Evolutionary conservation across 2,888 invertebrate species (phyloP), one percentile per base, ranked within the genome.

Genomic region (Oligia strigilis): DNA sequence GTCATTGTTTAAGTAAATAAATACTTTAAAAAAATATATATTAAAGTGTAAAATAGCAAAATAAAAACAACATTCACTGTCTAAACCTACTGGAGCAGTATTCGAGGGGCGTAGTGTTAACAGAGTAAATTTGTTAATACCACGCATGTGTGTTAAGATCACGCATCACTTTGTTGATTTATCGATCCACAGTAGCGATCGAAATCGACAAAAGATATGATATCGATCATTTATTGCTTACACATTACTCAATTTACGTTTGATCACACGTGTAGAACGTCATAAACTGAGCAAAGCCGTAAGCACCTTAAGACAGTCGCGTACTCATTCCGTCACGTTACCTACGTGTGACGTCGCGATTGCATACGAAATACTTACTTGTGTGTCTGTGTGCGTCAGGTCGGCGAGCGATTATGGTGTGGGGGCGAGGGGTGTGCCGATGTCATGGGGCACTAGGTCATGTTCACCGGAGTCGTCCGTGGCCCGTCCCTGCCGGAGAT

Each of bases 361-460:
- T 75, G 88, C 70, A 81, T 72, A 70, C 40, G 67, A 64, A 82
- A 83, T 92, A 94, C 94, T 94, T 89, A 95, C 96, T 90, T 93
- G 91, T 92, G 85, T 91, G 85, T 88, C 71, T 89, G 92, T 92
- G 92, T 91, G 92, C 92, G 95, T 95, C 94, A 94, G 95, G 95
- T 94, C 92, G 95, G 94, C 93, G 92, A 93, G 93, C 91, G 90
- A 90, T 91, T 91, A 90, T 90, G 92, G 91, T 88, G 90, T 89
- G 89, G 87, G 85, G 93, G 94, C 92, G 94, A 92, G 90, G 93
- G 93, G 93, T 91, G 95, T 94, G 94, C 93, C 94, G 94, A 93
- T 93, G 92, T 94, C 96, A 96, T 96, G 94, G 94, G 95, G 95
- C 95, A 94, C 94, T 97, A 97, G 94, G 96, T 96, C 97, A 97